Base-by-base conservation (phyloP, 2,888 invertebrate genomes). In the Sialis fuliginosa region DNA sequence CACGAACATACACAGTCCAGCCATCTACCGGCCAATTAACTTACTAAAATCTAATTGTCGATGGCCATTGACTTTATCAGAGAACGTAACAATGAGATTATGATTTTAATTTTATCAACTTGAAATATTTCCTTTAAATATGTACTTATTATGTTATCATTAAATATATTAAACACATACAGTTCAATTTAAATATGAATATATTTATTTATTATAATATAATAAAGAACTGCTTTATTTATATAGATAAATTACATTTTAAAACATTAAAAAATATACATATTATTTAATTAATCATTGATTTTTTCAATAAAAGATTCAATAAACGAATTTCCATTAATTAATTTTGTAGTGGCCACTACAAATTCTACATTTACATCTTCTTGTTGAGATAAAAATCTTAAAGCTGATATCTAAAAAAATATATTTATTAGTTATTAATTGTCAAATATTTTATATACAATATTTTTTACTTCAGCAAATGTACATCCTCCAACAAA, bases 401-500 rank as follows among this genome's bases (percentile, higher is more conserved):
- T 69, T 7, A 86, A 59, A 0, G 84, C 83, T 0, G 85, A 82
- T 56, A 86, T 81, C 67, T 65, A 52, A 46, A 60, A 58, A 34
- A 33, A 40, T 32, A 33, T 32, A 44, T 32, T 32, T 8, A 43
- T 32, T 43, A 43, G 7, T 22, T 22, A 22, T 22, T 22, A 22
- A 22, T 22, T 22, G 22, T 22, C 22, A 22, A 22, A 22, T 22
- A 33, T 4, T 32, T 30, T 43, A 10, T 43, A 7, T 10, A 32
- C n/a, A 43, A 6, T 33, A n/a, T 10, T 5, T 12, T 5, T n/a
- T 54, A 64, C 65, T 58, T 98, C 98, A 2, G 95, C 90, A 67
- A 83, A 91, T 0, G 97, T 98, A 60, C 95, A 90, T 0, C 98
- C 98, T 5, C 98, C 98, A 10, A 98, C 80, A 61, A 96, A 95